These are phyloP conservation scores for Macrotrachela quadricornifera DNA, from an alignment of 1,140 invertebrate species.

Conservation along the genomic window DNA sequence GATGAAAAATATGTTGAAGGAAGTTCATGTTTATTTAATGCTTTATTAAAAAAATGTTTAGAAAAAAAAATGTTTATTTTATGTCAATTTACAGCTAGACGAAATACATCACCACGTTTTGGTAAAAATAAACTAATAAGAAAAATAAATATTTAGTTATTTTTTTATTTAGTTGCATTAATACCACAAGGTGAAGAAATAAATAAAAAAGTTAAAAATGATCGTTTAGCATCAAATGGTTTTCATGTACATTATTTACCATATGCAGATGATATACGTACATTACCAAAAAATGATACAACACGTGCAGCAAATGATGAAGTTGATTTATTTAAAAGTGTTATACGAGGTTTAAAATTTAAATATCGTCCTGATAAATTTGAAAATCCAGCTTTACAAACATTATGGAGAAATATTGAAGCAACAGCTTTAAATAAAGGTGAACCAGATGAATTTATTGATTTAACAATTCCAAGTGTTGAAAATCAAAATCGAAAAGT, in stretches of 20 bases:
- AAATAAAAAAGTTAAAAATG: too few species aligned
- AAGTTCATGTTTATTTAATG: conserved; percentile 32
- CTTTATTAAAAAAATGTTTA: conserved; percentile 31
- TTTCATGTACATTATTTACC: conserved; percentile 36
- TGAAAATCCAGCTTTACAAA: conserved; percentile 33
- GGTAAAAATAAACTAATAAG: conserved; percentile 15
- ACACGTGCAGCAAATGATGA: conserved; percentile 9
- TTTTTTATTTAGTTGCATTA: too few species aligned
- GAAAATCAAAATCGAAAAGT: conserved; percentile 27
- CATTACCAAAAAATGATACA: conserved; percentile 5
- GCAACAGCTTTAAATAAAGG: conserved; percentile 33
- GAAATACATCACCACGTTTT: conserved; percentile 28
- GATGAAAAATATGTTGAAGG: conserved; percentile 31
- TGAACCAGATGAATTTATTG: conserved; percentile 27
- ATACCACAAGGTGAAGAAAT: too few species aligned
- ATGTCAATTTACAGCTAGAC: conserved; percentile 29
- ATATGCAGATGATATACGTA: conserved; percentile 32
- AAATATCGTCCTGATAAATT: conserved; percentile 30
- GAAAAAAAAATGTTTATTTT: conserved; percentile 28
- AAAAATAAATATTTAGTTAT: too few species aligned
- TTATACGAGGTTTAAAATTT: conserved; percentile 34
- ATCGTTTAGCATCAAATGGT: conserved; percentile 24
- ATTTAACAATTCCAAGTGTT: conserved; percentile 30
- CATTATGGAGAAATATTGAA: conserved; percentile 34
- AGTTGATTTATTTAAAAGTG: conserved; percentile 30